A percentile compares a stretch with the other conserved stretches of the same genome.
These are phyloP conservation scores for Nothocercus julius DNA, from an alignment of 2,113 vertebrate genomes.

Conservation along the genomic window DNA sequence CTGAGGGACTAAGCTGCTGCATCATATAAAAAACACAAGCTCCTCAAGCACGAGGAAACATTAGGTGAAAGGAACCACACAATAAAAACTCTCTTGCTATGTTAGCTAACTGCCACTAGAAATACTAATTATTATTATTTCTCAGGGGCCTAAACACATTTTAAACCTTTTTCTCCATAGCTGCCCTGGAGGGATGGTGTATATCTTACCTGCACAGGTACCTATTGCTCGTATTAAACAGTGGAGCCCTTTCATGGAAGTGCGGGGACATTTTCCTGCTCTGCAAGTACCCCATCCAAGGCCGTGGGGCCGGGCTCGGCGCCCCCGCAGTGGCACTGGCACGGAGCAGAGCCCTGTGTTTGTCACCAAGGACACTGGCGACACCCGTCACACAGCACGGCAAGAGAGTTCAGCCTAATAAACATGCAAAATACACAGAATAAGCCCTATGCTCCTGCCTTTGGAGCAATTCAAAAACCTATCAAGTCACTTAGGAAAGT, in stretches of 20 bases:
- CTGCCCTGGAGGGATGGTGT: not conserved
- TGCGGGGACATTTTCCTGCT: not conserved
- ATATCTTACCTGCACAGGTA: not conserved
- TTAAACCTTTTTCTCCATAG: not conserved
- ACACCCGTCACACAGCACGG: not conserved
- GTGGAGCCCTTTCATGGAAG: not conserved
- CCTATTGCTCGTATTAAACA: rapidly evolving
- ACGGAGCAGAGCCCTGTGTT: not conserved
- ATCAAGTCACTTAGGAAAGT: not conserved
- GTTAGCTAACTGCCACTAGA: not conserved
- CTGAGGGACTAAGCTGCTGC: not conserved
- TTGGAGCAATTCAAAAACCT: not conserved
- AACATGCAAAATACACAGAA: not conserved
- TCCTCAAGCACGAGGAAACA: not conserved
- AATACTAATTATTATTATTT: not conserved
- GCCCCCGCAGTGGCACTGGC: constrained; percentile 8
- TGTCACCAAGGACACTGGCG: not conserved
- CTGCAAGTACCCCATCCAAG: not conserved
- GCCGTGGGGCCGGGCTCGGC: too few relatives aligned
- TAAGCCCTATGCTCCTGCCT: not conserved
- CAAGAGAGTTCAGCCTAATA: not conserved
- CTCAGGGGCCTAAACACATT: not conserved
- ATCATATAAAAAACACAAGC: not conserved
- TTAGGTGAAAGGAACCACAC: not conserved
- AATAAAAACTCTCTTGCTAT: not conserved